phyloP scores from a whole-genome alignment of 2,113 vertebrate genomes.

The Epinephelus fuscoguttatus region DNA sequence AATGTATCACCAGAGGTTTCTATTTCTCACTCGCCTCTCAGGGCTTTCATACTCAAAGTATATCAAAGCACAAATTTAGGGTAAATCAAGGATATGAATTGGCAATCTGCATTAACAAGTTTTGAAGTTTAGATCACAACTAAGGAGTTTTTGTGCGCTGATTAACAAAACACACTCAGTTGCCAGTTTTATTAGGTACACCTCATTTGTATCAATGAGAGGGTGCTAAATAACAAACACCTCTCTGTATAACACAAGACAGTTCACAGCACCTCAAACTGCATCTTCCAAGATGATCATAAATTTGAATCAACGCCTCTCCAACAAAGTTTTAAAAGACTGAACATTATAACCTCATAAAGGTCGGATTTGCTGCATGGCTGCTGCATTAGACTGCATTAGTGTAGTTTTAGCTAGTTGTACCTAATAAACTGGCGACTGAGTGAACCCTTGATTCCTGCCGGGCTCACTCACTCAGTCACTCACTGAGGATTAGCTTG shows the following conservation, averaged over 20 bases:
- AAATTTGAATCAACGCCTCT: neutral
- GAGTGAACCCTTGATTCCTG: neutral
- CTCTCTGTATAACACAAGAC: neutral
- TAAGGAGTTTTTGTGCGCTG: neutral
- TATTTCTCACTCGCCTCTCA: too few species aligned
- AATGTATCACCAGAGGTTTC: too few species aligned
- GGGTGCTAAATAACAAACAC: neutral
- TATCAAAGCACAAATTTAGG: neutral
- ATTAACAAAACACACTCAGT: neutral
- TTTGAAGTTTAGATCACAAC: neutral
- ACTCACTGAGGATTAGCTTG: neutral
- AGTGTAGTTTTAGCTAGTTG: slow-evolving; percentile 6
- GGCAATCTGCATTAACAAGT: neutral
- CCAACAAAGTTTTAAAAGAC: neutral
- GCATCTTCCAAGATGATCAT: neutral
- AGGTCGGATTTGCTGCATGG: neutral
- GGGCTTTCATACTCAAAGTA: neutral
- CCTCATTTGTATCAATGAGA: neutral
- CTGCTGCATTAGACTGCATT: neutral
- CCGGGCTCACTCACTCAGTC: slow-evolving; percentile 17
- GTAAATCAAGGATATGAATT: neutral
- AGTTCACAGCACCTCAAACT: neutral
- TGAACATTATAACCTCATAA: neutral
- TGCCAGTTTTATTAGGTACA: neutral
- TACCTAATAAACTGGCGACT: slow-evolving; percentile 1